A percentile compares a stretch with the other conserved stretches of the same genome.
Conservation (phyloP, 2,797 vertebrate genomes). For the Amazonetta brasiliensis region DNA sequence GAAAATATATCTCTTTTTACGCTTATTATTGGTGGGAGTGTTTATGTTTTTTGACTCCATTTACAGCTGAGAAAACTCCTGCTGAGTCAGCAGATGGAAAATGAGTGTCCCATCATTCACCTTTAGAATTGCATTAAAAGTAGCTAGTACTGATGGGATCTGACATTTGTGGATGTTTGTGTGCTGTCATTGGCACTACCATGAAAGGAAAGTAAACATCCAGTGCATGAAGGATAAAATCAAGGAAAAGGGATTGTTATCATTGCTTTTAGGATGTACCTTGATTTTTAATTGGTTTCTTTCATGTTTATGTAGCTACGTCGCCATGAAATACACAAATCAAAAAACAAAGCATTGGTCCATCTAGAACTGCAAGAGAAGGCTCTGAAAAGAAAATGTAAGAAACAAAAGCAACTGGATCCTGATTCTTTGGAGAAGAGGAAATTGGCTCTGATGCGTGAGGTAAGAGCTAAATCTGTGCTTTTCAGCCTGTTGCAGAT, state of each 20-base stretch:
- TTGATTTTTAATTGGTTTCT: not conserved
- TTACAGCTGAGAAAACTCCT: not conserved
- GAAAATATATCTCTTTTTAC: not conserved
- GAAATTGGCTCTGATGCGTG: conserved; percentile 87
- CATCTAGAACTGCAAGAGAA: conserved; percentile 91
- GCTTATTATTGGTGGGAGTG: not conserved
- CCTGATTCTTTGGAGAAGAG: conserved; percentile 80
- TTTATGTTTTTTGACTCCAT: not conserved
- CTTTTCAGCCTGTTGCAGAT: not conserved
- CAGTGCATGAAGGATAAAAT: not conserved
- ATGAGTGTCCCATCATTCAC: not conserved
- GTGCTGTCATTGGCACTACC: not conserved
- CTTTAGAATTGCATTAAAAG: not conserved
- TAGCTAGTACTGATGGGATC: not conserved
- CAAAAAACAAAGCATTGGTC: conserved; percentile 87
- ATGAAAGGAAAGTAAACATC: not conserved
- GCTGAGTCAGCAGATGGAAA: not conserved
- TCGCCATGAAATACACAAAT: conserved; percentile 91
- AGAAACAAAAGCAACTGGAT: conserved; percentile 71
- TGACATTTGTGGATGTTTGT: not conserved
- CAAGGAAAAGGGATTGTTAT: not conserved
- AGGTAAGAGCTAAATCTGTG: conserved; percentile 77
- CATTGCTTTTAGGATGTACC: not conserved
- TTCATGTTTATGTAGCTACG: conserved; percentile 72
- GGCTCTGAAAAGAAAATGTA: conserved; percentile 78